A percentile compares a stretch with the other conserved stretches of the same genome.
These are phyloP conservation scores for Nibea albiflora DNA, from an alignment of 2,113 vertebrate genomes.

Conservation along the genomic window DNA sequence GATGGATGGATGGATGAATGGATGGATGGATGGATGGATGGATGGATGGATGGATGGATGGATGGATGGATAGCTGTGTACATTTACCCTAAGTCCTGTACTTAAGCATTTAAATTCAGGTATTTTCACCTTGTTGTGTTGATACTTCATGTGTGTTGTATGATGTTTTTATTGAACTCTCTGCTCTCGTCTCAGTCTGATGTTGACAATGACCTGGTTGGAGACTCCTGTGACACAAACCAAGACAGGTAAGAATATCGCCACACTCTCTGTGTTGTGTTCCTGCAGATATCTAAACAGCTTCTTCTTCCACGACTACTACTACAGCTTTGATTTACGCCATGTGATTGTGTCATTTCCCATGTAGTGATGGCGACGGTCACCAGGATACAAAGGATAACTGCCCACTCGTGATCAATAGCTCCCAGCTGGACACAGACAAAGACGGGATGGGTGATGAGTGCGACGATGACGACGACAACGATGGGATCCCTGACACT, in stretches of 20 bases:
- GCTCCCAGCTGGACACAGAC: conserved; percentile 95
- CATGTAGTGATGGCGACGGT: conserved; percentile 92
- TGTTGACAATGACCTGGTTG: conserved; percentile 95
- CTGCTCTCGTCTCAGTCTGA: conserved; percentile 89
- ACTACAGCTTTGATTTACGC: not conserved
- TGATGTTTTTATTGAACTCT: not conserved
- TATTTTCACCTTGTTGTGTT: no score
- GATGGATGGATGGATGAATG: not conserved
- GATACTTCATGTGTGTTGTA: no score
- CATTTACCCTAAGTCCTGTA: not conserved
- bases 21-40: not conserved
- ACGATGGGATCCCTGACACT: conserved; percentile 92
- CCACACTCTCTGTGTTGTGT: not conserved
- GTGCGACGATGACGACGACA: conserved; percentile 97
- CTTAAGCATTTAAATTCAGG: no score
- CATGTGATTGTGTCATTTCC: conserved; percentile 20
- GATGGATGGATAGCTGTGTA: not conserved
- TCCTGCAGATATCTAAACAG: no score
- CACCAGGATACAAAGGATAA: conserved; percentile 99
- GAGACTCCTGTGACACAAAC: conserved; percentile 98
- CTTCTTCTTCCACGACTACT: not conserved
- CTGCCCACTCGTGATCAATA: conserved; percentile 95
- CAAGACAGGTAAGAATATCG: conserved; percentile 91
- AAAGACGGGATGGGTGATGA: conserved; percentile 96
- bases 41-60: not conserved